These are phyloP conservation scores for Coenobita brevimanus DNA, from an alignment of 1,140 invertebrate species.

Conservation along the genomic window DNA sequence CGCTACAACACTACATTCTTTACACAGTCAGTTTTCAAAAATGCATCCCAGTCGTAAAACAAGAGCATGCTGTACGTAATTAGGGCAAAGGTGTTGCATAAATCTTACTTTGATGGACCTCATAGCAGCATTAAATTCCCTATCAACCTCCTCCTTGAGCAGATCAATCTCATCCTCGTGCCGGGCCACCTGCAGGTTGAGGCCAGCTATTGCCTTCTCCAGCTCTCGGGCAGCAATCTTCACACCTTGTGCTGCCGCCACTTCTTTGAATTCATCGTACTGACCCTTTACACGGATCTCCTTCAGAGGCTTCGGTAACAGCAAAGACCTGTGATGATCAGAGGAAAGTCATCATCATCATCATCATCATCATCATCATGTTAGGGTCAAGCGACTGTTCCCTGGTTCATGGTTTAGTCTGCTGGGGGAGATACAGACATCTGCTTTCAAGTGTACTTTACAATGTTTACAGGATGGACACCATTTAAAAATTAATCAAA, in stretches of 20 bases:
- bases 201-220: constrained; percentile 96
- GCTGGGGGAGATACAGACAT: no score
- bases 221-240: constrained; percentile 98
- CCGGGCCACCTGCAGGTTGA: constrained; percentile 87
- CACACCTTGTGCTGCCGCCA: constrained; percentile 96
- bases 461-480: no score
- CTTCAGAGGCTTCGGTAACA: constrained; percentile 98
- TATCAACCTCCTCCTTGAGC: constrained; percentile 85
- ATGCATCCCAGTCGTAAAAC: no score
- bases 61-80: no score
- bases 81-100: no score
- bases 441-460: no score
- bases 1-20: no score
- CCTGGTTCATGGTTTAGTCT: no score
- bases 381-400: no score
- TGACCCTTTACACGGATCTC: constrained; percentile 98
- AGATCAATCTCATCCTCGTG: constrained; percentile 95
- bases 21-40: no score
- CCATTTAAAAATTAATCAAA: no score
- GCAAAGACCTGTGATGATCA: constrained; percentile 81
- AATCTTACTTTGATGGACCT: constrained; percentile 91
- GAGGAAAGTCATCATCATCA: not conserved
- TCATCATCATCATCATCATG: no score
- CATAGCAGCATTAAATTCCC: constrained; percentile 89
- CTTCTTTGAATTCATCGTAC: constrained; percentile 96